These are phyloP conservation scores for Heliothis peltigera DNA, from an alignment of 2,888 invertebrate species.

Conservation along the genomic window DNA sequence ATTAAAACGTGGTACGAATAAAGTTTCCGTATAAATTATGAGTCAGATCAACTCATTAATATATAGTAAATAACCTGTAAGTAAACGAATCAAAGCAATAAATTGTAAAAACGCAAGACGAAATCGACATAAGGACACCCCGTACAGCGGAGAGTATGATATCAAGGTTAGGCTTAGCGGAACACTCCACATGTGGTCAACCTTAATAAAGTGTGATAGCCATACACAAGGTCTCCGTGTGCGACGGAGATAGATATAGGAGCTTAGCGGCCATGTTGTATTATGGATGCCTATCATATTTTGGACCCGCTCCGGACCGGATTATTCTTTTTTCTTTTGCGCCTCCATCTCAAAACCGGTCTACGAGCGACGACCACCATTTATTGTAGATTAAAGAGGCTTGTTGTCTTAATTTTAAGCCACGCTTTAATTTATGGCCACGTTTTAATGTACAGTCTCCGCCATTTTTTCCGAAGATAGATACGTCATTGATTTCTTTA, in stretches of 20 bases:
- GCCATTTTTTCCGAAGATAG: conserved; percentile 85
- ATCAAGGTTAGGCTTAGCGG: conserved; percentile 90
- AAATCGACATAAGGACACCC: conserved; percentile 74
- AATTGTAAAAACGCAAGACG: conserved; percentile 56
- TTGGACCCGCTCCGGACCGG: conserved; percentile 89
- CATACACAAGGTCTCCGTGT: conserved; percentile 70
- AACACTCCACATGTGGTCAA: conserved; percentile 90
- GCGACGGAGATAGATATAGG: conserved; percentile 81
- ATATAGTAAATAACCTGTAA: conserved; percentile 27
- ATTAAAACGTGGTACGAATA: conserved; percentile 3
- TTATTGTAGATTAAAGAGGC: conserved; percentile 90
- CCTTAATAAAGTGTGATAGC: conserved; percentile 87
- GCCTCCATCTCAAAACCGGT: conserved; percentile 88
- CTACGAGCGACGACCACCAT: conserved; percentile 87
- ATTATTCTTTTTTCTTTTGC: conserved; percentile 88
- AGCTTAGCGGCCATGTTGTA: conserved; percentile 90
- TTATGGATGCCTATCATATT: conserved; percentile 90
- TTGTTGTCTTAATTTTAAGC: conserved; percentile 91
- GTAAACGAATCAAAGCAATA: conserved; percentile 42
- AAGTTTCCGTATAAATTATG: conserved; percentile 26
- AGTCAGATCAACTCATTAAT: conserved; percentile 28
- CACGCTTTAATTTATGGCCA: conserved; percentile 88
- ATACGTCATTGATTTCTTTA: conserved; percentile 87
- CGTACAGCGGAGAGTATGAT: conserved; percentile 87
- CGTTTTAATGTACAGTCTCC: conserved; percentile 86